Evolutionary conservation across 2,888 invertebrate genomes (phyloP), one percentile per base, ranked within the genome.

Genomic region (Parascotia fuliginaria): DNA sequence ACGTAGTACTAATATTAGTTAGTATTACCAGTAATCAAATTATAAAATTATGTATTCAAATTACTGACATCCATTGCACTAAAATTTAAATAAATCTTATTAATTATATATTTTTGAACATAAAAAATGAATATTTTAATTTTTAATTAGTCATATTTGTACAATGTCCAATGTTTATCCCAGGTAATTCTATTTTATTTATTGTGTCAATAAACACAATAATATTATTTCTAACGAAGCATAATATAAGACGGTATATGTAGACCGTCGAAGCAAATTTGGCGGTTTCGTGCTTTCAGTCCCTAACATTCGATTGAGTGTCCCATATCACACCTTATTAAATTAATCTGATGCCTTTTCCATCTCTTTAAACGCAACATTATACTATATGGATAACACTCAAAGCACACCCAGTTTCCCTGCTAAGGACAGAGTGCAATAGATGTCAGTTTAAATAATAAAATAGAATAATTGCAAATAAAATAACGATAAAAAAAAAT

Each of bases 1-100:
- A 65, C 43, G 49, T 65, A 67, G 51, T 59, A 70, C 55, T 64
- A 67, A 55, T 55, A 53, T 56, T 47, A 68, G 48, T 65, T 50
- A 65, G 57, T 57, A 33, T 47, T 43, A 49, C 39, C 14, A 43
- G 27, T 29, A 29, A 49, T 42, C 46, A 16, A 42, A 60, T 48
- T 44, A 39, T 43, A 56, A 42, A 42, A 40, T 47, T 27, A 27
- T 16, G 12, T 38, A n/a, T 38, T 43, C 16, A 34, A 38, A 34
- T 34, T 2, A 32, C 49, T 55, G 15, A 12, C 16, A 27, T 43
- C 15, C 46, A 38, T 55, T 61, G 52, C 58, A 61, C 43, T 68
- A 42, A 14, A 19, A n/a, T 33, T 3, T 16, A 0, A 27, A 15
- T 1, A 39, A 28, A 14, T 14, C 9, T 29, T 5, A 15, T n/a